Evolutionary conservation across 2,113 vertebrate species (phyloP), one percentile per base, ranked within the genome.

Genomic region (Origma solitaria): DNA sequence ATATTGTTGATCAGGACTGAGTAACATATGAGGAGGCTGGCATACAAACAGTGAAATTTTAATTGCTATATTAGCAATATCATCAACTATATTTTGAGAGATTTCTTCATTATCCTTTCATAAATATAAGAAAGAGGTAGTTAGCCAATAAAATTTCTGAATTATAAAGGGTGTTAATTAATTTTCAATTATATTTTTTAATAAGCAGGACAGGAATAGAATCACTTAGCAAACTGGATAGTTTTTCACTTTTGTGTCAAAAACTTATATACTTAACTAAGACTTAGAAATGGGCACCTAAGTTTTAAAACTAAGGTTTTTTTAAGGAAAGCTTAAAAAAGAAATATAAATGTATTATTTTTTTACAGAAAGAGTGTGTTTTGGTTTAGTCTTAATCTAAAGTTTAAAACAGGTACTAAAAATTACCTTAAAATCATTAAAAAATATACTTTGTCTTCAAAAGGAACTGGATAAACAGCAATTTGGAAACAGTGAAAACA

Each of bases 301-400:
- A 82, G 7, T 23, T 71, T 71, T 50, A 79, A 76, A 91, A 77
- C 7, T 25, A 42, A 60, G 10, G 15, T 50, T 9, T 51, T 30
- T 11, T 31, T 42, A 56, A 14, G 7, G 35, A 72, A 76, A 64
- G 0, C 8, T 86, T 76, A 17, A n/a, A 25, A 75, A 56, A 27
- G 3, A 44, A 61, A 37, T 15, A 2, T 35, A 64, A 62, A 56
- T 16, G 0, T 14, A 47, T 16, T 65, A 0, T 20, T 54, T 90
- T 81, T 68, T 56, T 51, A 37, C 27, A 57, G 24, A 86, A 76
- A 23, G 21, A 38, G 4, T 35, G 23, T 61, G 7, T 11, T 68
- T 80, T 51, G 2, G 1, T 42, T 86, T 64, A 58, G 6, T 13
- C 0, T 31, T 17, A 75, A 4, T 5, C 5, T 42, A 6, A 82